A percentile compares a stretch with the other conserved stretches of the same genome.
Conservation (phyloP, 2,797 vertebrate genomes). For the Gymnothorax reevesii region DNA sequence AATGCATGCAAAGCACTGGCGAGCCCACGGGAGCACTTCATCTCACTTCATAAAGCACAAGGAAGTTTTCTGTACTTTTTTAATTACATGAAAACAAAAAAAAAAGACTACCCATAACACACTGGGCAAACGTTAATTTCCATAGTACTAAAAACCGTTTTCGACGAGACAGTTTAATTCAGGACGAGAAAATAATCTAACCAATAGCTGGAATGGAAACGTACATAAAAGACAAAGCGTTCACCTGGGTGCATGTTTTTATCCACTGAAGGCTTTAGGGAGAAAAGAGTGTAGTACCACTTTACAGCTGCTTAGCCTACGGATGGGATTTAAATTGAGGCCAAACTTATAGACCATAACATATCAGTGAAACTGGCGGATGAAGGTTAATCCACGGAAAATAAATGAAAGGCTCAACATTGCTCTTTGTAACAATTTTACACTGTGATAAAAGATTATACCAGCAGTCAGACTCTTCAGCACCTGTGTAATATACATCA, state of each 20-base stretch:
- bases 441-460: constrained; percentile 5
- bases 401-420: not conserved
- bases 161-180: constrained; percentile 1
- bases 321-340: not conserved
- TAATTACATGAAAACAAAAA: constrained; percentile 19
- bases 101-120: not conserved
- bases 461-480: constrained; percentile 3
- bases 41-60: constrained; percentile 25
- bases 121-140: constrained; percentile 12
- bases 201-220: not conserved
- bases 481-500: constrained; percentile 12
- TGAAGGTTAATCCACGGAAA: constrained; percentile 15
- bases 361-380: not conserved
- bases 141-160: constrained; percentile 15
- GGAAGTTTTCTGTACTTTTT: constrained; percentile 12
- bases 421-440: constrained; percentile 11
- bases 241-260: not conserved
- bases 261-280: not conserved
- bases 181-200: constrained; percentile 10
- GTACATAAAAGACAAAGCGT: not conserved
- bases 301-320: not conserved
- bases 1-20: constrained; percentile 44
- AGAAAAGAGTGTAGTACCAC: not conserved
- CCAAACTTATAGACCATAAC: not conserved
- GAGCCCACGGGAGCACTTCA: constrained; percentile 22